Percentiles rank a stretch among this genome's conserved stretches.
These are phyloP conservation scores for Cephus pygmeus DNA, from an alignment of 2,888 invertebrate genomes.

Conservation along the genomic window DNA sequence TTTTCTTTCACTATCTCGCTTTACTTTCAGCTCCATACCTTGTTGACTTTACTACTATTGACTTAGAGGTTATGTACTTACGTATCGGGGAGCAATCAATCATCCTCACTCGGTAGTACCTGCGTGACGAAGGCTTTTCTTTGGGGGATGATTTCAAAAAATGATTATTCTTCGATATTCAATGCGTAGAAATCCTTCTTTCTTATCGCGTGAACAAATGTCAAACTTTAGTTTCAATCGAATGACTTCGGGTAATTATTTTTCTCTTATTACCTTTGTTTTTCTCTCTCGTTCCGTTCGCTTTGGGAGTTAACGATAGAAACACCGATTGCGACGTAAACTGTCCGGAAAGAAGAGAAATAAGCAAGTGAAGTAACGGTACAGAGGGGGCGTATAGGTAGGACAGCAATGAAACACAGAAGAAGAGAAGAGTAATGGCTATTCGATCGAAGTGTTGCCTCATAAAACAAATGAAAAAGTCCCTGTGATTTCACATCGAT, in stretches of 20 bases:
- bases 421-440: background rate
- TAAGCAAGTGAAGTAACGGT: background rate
- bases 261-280: background rate
- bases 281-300: background rate
- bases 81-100: background rate
- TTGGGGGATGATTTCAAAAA: background rate
- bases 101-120: background rate
- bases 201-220: background rate
- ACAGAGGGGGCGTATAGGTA: background rate
- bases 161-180: background rate
- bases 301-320: background rate
- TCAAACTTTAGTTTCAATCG: background rate
- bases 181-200: background rate
- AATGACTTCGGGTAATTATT: background rate
- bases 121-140: background rate
- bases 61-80: background rate
- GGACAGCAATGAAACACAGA: background rate
- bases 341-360: background rate
- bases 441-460: background rate
- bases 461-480: conserved; percentile 6
- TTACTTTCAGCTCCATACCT: background rate
- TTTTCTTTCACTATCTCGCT: background rate
- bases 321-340: background rate
- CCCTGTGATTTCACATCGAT: conserved; percentile 13
- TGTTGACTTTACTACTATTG: background rate